phyloP scores from a whole-genome alignment of 2,113 vertebrate genomes.

The Burhinus bistriatus region DNA sequence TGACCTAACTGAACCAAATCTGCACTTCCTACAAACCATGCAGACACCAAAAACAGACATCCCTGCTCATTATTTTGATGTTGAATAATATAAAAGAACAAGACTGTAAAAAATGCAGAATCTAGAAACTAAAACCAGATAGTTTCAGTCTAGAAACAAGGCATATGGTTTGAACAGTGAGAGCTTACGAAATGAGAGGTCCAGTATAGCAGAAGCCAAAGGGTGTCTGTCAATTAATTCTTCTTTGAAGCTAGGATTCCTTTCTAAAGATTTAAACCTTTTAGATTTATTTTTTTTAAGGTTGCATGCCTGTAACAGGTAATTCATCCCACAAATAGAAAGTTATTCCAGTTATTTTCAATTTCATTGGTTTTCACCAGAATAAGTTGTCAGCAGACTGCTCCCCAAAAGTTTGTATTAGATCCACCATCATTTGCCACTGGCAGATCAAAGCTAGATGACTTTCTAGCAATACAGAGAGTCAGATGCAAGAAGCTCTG shows the following conservation, averaged over 20 bases:
- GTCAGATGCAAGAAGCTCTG: neutral
- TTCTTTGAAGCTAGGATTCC: neutral
- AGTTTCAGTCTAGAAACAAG: neutral
- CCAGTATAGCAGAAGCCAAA: neutral
- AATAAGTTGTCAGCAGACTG: neutral
- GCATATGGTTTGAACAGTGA: neutral
- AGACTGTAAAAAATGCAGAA: neutral
- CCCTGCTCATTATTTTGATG: neutral
- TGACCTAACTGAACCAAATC: neutral
- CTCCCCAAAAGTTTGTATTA: neutral
- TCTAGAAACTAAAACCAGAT: neutral
- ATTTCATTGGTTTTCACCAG: neutral
- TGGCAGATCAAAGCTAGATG: neutral
- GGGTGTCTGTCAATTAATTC: neutral
- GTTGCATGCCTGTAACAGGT: neutral
- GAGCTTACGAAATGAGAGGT: neutral
- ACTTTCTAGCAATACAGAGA: neutral
- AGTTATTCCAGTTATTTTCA: neutral
- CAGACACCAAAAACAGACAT: neutral
- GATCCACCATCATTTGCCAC: neutral
- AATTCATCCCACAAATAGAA: neutral
- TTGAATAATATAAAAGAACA: neutral
- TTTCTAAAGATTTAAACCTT: neutral
- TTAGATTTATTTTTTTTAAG: neutral
- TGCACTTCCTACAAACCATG: neutral